Evolutionary conservation across 2,888 invertebrate species (phyloP).

Genomic region (Torymus auratus): DNA sequence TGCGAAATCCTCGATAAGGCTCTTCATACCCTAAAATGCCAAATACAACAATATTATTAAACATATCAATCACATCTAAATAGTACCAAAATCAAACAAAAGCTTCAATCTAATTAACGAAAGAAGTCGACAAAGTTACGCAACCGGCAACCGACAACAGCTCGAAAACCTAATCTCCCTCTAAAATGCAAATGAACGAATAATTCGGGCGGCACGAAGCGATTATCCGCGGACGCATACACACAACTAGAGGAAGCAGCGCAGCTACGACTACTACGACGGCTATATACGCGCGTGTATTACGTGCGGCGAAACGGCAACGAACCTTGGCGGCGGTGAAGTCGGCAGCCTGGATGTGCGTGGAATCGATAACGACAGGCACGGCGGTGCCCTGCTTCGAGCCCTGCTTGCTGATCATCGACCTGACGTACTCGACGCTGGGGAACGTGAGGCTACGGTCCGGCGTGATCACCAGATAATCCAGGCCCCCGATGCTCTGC

Average conservation of each 20-base stretch:
- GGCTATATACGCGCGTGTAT: neutral
- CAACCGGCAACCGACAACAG: too few relatives aligned
- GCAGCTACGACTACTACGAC: neutral
- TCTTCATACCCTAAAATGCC: slow-evolving; percentile 80
- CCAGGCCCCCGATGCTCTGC: slow-evolving; percentile 78
- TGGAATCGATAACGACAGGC: slow-evolving; percentile 81
- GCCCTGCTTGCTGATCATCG: slow-evolving; percentile 86
- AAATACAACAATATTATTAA: neutral
- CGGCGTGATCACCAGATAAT: slow-evolving; percentile 80
- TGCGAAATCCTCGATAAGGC: slow-evolving; percentile 80
- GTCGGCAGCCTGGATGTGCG: slow-evolving; percentile 82
- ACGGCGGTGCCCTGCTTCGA: slow-evolving; percentile 79
- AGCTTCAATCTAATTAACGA: too few relatives aligned
- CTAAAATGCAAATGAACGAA: too few relatives aligned
- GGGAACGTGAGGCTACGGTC: slow-evolving; percentile 82
- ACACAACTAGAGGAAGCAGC: too few relatives aligned
- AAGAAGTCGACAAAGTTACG: too few relatives aligned
- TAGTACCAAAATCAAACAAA: too few relatives aligned
- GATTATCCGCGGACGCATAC: neutral
- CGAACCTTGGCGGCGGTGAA: slow-evolving; percentile 82
- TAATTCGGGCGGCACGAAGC: neutral
- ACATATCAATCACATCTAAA: too few relatives aligned
- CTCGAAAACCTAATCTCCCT: too few relatives aligned
- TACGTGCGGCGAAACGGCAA: slow-evolving; percentile 18
- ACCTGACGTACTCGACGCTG: slow-evolving; percentile 82